phyloP scores from a whole-genome alignment of 2,888 invertebrate genomes.

The Lasioglossum figueresi region DNA sequence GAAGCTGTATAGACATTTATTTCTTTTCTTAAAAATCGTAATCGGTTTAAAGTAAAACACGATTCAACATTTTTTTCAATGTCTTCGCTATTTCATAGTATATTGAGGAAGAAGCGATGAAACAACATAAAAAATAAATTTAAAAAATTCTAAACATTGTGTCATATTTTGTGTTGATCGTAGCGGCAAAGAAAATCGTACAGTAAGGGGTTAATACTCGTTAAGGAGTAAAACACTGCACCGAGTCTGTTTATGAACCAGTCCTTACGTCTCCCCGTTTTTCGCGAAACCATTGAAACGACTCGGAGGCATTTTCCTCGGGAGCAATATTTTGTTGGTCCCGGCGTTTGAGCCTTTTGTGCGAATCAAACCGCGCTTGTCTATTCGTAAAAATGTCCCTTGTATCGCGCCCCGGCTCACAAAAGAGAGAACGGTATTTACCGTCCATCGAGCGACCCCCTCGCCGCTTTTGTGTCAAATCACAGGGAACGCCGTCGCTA shows the following conservation, averaged over 20 bases:
- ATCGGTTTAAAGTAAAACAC: too few species aligned
- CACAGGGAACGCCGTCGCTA: slow-evolving; percentile 23
- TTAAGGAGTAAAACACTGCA: not conserved
- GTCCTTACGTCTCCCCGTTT: not conserved
- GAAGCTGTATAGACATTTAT: too few species aligned
- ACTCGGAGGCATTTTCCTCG: not conserved
- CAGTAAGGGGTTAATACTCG: not conserved
- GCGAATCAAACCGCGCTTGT: slow-evolving; percentile 35
- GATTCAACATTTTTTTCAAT: too few species aligned
- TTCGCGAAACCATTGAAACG: not conserved
- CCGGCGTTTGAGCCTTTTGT: slow-evolving; percentile 24
- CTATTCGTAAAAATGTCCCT: slow-evolving; percentile 46
- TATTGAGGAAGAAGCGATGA: too few species aligned
- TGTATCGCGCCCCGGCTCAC: slow-evolving; percentile 7
- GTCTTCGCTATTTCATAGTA: too few species aligned
- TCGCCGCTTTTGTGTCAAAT: slow-evolving; percentile 43
- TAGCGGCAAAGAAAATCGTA: not conserved
- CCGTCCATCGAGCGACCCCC: slow-evolving; percentile 49
- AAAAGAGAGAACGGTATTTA: slow-evolving; percentile 33
- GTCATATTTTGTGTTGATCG: too few species aligned
- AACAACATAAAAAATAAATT: too few species aligned
- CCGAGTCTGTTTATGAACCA: not conserved
- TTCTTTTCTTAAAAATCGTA: too few species aligned
- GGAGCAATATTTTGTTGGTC: not conserved
- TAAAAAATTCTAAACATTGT: too few species aligned